Conservation (phyloP, 2,113 vertebrate genomes). For the Pluvialis apricaria region DNA sequence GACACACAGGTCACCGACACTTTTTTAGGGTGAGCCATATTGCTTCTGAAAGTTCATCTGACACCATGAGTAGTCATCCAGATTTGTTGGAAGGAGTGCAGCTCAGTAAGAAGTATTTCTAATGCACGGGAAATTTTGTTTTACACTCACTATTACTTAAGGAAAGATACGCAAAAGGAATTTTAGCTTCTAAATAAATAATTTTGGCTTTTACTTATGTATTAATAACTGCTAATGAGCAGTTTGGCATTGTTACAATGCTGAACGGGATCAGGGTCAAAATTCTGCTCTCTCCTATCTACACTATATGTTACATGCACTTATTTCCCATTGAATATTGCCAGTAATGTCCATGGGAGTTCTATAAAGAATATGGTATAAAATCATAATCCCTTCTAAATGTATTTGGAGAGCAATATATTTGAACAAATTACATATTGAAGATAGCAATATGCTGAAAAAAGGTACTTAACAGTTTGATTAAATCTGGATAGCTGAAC, state of each 20-base stretch:
- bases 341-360: not conserved
- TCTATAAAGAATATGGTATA: not conserved
- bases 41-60: not conserved
- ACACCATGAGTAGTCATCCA: not conserved
- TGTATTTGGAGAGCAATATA: slow-evolving; percentile 16
- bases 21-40: not conserved
- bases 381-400: not conserved
- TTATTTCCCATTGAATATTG: not conserved
- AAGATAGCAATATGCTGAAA: slow-evolving; percentile 37
- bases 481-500: slow-evolving; percentile 12
- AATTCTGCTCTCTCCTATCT: not conserved
- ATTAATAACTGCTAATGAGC: not conserved
- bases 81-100: not conserved
- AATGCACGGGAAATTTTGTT: not conserved
- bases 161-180: not conserved
- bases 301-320: not conserved
- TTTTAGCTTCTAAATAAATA: not conserved
- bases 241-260: not conserved
- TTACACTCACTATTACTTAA: not conserved
- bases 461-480: slow-evolving; percentile 18
- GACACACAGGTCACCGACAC: not conserved
- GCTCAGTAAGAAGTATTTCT: not conserved
- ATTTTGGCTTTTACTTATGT: not conserved
- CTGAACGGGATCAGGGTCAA: not conserved
- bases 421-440: slow-evolving; percentile 12